Conservation (phyloP, 2,797 vertebrate genomes). For the Brotula barbata region DNA sequence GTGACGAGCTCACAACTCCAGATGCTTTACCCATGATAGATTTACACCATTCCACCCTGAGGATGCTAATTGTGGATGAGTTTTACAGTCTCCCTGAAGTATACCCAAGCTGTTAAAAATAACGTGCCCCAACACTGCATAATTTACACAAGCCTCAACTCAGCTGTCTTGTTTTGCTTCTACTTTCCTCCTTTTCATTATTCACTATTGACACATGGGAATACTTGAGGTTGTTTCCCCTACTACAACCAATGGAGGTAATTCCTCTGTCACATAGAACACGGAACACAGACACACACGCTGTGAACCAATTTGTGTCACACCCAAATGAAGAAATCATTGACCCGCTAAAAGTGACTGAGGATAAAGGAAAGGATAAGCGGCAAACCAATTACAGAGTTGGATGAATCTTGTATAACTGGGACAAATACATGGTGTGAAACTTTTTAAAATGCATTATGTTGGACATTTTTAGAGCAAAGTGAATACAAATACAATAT, state of each 20-base stretch:
- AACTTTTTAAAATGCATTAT: slow-evolving; percentile 50
- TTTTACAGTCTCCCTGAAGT: slow-evolving; percentile 34
- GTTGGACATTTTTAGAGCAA: slow-evolving; percentile 42
- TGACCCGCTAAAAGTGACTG: slow-evolving; percentile 64
- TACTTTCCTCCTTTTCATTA: slow-evolving; percentile 1
- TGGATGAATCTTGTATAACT: slow-evolving; percentile 69
- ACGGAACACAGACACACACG: slow-evolving; percentile 24
- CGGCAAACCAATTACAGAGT: slow-evolving; percentile 72
- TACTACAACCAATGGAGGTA: slow-evolving; percentile 19
- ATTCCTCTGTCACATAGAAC: slow-evolving; percentile 10
- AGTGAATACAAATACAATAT: slow-evolving; percentile 20
- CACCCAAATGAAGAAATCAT: slow-evolving; percentile 58
- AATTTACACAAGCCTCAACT: slow-evolving; percentile 20
- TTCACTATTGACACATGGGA: neutral
- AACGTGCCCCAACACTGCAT: slow-evolving; percentile 10
- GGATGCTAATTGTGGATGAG: slow-evolving; percentile 43
- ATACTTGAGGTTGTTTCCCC: slow-evolving; percentile 13
- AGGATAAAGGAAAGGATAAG: slow-evolving; percentile 74
- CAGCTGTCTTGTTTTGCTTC: slow-evolving; percentile 2
- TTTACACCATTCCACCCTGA: slow-evolving; percentile 27
- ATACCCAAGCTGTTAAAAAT: slow-evolving; percentile 23
- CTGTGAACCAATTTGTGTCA: slow-evolving; percentile 64
- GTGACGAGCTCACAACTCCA: slow-evolving; percentile 20
- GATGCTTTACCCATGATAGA: slow-evolving; percentile 21
- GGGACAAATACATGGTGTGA: slow-evolving; percentile 63